Percentiles rank a stretch among this genome's conserved stretches.
Evolutionary conservation across 2,888 invertebrate species (phyloP).

Genomic region (Agonopterix alstromeriana): DNA sequence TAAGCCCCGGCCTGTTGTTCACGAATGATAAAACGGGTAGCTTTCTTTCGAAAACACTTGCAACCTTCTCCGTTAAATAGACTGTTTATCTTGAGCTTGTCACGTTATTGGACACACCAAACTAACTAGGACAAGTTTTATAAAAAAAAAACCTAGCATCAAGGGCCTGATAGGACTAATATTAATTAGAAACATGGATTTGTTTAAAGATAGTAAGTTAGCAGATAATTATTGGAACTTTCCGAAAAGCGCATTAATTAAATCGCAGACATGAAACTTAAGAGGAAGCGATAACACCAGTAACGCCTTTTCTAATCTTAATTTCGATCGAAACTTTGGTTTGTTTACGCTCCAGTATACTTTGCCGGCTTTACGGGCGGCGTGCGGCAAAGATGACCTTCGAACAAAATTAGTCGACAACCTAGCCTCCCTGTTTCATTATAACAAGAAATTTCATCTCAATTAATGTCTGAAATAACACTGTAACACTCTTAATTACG

Average conservation of each 20-base stretch:
- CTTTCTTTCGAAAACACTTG: constrained; percentile 39
- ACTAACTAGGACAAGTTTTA: not conserved
- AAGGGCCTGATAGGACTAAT: not conserved
- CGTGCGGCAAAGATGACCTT: constrained; percentile 48
- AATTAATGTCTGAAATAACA: constrained; percentile 77
- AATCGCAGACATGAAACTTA: constrained; percentile 41
- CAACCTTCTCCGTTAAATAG: constrained; percentile 1
- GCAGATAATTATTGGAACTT: not conserved
- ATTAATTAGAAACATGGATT: not conserved
- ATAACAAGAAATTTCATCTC: constrained; percentile 74
- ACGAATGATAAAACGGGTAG: constrained; percentile 62
- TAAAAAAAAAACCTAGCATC: too few relatives aligned
- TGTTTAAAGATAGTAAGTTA: not conserved
- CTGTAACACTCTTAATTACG: constrained; percentile 75
- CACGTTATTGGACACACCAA: not conserved
- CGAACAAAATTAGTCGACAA: constrained; percentile 53
- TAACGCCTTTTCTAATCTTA: constrained; percentile 55
- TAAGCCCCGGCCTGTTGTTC: constrained; percentile 53
- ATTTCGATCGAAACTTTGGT: constrained; percentile 60
- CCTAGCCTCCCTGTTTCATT: constrained; percentile 47
- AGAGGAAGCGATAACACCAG: constrained; percentile 55
- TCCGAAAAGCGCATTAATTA: constrained; percentile 29
- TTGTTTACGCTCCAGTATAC: constrained; percentile 54
- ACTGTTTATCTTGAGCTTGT: not conserved
- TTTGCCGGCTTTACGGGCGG: constrained; percentile 36